Evolutionary conservation across 2,113 vertebrate species (phyloP).

Genomic region (Sinocyclocheilus rhinocerous): DNA sequence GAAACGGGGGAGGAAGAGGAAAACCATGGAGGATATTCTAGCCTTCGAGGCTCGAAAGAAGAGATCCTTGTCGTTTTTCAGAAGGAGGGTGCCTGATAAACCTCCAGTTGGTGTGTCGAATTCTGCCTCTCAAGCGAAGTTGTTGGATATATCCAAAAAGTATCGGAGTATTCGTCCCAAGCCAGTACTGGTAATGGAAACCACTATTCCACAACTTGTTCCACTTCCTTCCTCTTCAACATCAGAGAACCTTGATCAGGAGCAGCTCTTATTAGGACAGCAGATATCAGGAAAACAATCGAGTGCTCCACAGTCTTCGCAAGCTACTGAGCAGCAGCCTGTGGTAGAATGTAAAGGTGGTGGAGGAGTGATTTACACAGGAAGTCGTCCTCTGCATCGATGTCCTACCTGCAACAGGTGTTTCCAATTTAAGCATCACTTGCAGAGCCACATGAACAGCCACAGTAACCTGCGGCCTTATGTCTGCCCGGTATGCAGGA

Average conservation of each 20-base stretch:
- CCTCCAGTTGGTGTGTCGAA: conserved; percentile 47
- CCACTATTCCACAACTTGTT: conserved; percentile 71
- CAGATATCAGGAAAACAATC: conserved; percentile 48
- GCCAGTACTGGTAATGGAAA: conserved; percentile 77
- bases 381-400: conserved; percentile 71
- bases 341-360: not conserved
- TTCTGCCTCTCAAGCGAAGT: conserved; percentile 72
- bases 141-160: conserved; percentile 82
- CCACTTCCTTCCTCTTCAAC: conserved; percentile 64
- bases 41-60: conserved; percentile 83
- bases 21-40: conserved; percentile 81
- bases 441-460: conserved; percentile 87
- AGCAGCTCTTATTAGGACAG: conserved; percentile 39
- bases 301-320: conserved; percentile 56
- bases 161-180: conserved; percentile 93
- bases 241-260: conserved; percentile 67
- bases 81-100: conserved; percentile 80
- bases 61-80: conserved; percentile 79
- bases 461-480: conserved; percentile 83
- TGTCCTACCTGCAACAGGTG: conserved; percentile 83
- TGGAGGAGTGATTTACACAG: conserved; percentile 57
- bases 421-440: conserved; percentile 90
- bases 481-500: conserved; percentile 84
- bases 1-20: conserved; percentile 84
- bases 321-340: conserved; percentile 57